These are phyloP conservation scores for Pocillopora grandis DNA, from an alignment of 92 coral and sea anemone species.

Conservation along the genomic window DNA sequence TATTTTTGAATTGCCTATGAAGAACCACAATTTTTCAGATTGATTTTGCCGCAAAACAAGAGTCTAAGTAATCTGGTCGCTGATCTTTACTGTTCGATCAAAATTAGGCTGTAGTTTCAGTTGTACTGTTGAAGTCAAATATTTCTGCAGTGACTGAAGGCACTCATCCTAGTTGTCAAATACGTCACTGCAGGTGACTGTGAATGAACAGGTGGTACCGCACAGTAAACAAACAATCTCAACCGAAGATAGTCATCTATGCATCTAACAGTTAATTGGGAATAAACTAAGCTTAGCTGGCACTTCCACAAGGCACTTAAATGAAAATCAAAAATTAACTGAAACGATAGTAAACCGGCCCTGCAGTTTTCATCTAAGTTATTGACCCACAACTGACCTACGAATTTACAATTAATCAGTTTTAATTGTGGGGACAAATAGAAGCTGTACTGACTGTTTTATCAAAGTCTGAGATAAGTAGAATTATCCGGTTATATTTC, in stretches of 20 bases:
- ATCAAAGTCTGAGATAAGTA: not conserved
- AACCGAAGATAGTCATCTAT: not conserved
- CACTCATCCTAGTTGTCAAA: not conserved
- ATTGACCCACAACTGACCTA: no score
- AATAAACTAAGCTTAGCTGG: not conserved
- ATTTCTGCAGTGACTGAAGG: not conserved
- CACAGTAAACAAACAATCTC: not conserved
- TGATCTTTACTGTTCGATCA: not conserved
- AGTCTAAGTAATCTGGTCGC: not conserved
- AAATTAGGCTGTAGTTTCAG: not conserved
- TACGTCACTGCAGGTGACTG: not conserved
- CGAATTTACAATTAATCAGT: no score
- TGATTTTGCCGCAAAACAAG: not conserved
- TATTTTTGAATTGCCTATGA: not conserved
- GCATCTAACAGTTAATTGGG: not conserved
- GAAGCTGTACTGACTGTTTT: not conserved
- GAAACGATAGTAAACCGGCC: no score
- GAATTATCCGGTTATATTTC: slow-evolving; percentile 12
- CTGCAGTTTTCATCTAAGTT: no score
- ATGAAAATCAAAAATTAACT: no score
- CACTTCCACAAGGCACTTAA: no score
- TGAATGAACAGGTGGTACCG: not conserved
- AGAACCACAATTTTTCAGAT: not conserved
- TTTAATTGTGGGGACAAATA: not conserved
- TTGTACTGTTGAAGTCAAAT: not conserved